Evolutionary conservation across 2,888 invertebrate species (phyloP), one percentile per base, ranked within the genome.

Genomic region (Sceliomorpha sp.): DNA sequence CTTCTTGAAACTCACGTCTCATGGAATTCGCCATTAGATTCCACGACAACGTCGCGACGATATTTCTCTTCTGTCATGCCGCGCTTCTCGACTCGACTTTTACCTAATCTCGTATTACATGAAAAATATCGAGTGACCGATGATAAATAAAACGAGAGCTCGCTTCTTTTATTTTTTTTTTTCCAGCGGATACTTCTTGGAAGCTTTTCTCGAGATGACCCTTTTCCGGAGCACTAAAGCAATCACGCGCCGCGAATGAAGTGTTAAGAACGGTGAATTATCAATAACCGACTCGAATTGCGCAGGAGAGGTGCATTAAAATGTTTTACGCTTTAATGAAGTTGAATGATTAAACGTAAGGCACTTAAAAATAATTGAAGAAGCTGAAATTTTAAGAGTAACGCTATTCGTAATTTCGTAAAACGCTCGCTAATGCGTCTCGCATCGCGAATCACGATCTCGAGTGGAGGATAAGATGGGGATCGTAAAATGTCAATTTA

Each of bases 21-120:
- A 32, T 20, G 62, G 58, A 62, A 70, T 66, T 70, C 48, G 48
- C 70, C 66, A 66, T 70, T 70, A 70, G 58, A 66, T 70, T 70
- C 62, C 62, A 53, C 40, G 66, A 59, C 70, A 58, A 50, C 64
- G 64, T 66, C 64, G 62, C 47, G 45, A 58, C 69, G 62, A 66
- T 64, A 70, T 64, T 70, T 64, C 55, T 60, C 51, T 44, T 56
- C 59, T 60, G 55, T 66, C 70, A 56, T 70, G 64, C 64, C 56
- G 64, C 44, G 56, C 64, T 51, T 50, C 64, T 70, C 44, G 63
- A 56, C 68, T 58, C 47, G 62, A 62, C 69, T 58, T 53, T 58
- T 58, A 63, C 64, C 60, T 60, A 70, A 70, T 64, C 60, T 64
- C 55, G 32, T 51, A 50, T 70, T 50, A 50, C 60, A 60, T 48